Conservation (phyloP, 2,113 vertebrate species). For the Butorides virescens region DNA sequence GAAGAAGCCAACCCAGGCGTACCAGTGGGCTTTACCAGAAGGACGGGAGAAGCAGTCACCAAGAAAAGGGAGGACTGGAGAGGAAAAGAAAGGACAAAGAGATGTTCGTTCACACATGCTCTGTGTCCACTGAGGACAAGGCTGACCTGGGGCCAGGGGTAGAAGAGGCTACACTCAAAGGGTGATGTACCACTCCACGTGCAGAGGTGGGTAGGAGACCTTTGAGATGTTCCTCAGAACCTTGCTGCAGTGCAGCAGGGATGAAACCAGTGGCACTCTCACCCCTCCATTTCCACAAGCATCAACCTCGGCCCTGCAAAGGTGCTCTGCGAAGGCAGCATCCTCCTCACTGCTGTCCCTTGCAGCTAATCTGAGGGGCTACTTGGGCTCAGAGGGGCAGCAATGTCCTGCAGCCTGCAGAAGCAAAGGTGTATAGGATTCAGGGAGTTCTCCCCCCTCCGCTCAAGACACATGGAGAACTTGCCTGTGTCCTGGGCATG, state of each 20-base stretch:
- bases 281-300: not conserved
- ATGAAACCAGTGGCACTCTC: not conserved
- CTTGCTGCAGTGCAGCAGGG: not conserved
- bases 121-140: not conserved
- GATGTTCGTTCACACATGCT: too few species aligned
- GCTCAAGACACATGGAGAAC: not conserved
- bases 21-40: not conserved
- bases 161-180: not conserved
- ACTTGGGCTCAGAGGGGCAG: not conserved
- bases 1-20: not conserved
- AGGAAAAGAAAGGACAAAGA: not conserved
- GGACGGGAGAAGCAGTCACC: not conserved
- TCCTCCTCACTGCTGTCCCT: not conserved
- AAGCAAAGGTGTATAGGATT: not conserved
- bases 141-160: not conserved
- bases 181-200: fast-evolving
- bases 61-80: not conserved
- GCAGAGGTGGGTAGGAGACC: not conserved
- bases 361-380: not conserved
- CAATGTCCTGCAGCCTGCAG: not conserved
- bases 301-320: not conserved
- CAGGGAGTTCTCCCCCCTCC: not conserved
- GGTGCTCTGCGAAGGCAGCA: not conserved
- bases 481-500: not conserved
- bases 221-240: not conserved